Conservation (phyloP, 1,140 invertebrate species). For the Leguminivora glycinivorella region DNA sequence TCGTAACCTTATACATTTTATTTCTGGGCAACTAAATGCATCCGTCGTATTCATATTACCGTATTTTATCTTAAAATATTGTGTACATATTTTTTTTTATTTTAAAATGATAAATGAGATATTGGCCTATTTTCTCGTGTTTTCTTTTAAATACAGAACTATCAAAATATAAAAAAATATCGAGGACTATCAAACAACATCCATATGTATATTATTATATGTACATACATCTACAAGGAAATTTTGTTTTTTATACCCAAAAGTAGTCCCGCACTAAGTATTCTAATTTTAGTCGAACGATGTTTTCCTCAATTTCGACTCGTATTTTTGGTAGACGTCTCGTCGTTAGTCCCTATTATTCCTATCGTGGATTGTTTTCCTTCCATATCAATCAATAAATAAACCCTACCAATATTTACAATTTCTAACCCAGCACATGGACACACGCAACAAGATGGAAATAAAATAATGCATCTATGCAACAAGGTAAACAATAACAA, state of each 20-base stretch:
- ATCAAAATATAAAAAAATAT: constrained; percentile 81
- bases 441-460: constrained; percentile 69
- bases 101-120: constrained; percentile 75
- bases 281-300: constrained; percentile 69
- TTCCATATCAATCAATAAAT: constrained; percentile 69
- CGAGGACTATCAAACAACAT: constrained; percentile 78
- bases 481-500: constrained; percentile 49
- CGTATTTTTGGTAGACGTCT: constrained; percentile 60
- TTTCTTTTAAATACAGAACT: constrained; percentile 77
- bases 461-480: constrained; percentile 66
- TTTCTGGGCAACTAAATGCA: constrained; percentile 75
- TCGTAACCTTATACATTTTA: constrained; percentile 50
- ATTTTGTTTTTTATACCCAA: constrained; percentile 72
- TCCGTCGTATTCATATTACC: constrained; percentile 55
- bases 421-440: constrained; percentile 76
- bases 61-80: constrained; percentile 64
- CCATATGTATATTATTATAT: constrained; percentile 75
- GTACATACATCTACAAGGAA: constrained; percentile 75
- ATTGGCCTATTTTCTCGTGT: constrained; percentile 76
- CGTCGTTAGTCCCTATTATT: constrained; percentile 47
- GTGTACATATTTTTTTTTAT: constrained; percentile 60
- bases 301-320: constrained; percentile 63
- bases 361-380: constrained; percentile 58
- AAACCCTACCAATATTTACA: constrained; percentile 75
- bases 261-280: constrained; percentile 73